These are phyloP conservation scores for Uria aalge DNA, from an alignment of 2,113 vertebrate species.

Conservation along the genomic window DNA sequence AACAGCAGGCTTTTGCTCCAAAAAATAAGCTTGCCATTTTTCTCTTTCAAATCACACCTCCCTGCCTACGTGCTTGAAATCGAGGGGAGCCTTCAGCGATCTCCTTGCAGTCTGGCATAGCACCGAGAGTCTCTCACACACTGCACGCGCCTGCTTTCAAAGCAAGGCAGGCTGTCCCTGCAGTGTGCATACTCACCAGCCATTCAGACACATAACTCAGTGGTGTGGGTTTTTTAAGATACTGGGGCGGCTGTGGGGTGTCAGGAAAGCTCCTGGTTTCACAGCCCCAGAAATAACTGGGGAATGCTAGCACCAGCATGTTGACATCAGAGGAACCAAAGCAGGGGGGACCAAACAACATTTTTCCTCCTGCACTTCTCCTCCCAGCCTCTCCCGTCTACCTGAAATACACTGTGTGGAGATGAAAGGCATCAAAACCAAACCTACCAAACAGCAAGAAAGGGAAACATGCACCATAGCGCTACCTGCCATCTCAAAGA, in stretches of 20 bases:
- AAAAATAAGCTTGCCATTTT: background rate
- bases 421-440: background rate
- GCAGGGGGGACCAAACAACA: background rate
- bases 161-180: background rate
- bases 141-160: fast-evolving
- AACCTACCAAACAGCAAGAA: background rate
- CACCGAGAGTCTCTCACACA: background rate
- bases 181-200: background rate
- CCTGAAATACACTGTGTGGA: background rate
- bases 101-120: background rate
- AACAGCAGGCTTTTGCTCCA: background rate
- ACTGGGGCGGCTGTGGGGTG: background rate
- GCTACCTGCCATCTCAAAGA: background rate
- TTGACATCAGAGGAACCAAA: background rate
- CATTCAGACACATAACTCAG: background rate
- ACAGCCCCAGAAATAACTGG: background rate
- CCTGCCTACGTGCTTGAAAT: background rate
- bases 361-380: background rate
- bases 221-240: background rate
- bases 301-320: background rate
- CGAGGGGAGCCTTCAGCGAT: background rate
- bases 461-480: background rate
- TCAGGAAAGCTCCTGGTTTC: background rate
- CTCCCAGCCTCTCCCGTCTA: background rate
- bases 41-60: background rate